A percentile compares a stretch with the other conserved stretches of the same genome.
phyloP scores from a whole-genome alignment of 2,113 vertebrate genomes.

The Empidonax alnorum region DNA sequence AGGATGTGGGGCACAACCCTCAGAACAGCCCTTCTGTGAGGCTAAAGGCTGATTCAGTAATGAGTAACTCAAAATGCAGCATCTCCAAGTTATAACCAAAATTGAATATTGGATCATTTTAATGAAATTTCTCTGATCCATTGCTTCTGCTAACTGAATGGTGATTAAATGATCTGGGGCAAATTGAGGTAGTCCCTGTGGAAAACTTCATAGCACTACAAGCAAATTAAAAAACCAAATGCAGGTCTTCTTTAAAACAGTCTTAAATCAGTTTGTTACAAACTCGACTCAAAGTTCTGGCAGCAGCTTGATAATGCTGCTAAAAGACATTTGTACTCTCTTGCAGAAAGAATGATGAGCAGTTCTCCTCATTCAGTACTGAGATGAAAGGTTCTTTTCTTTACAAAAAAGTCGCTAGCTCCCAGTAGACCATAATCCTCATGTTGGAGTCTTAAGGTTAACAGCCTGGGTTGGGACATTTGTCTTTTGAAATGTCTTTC shows the following conservation, averaged over 20 bases:
- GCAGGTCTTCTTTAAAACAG: background rate
- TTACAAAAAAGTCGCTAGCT: background rate
- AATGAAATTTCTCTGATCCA: background rate
- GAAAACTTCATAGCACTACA: background rate
- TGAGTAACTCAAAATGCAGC: background rate
- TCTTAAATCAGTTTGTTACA: background rate
- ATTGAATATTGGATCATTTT: background rate
- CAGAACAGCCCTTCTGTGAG: background rate
- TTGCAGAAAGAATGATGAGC: background rate
- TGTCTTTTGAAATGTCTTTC: constrained; percentile 18
- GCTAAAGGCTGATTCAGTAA: background rate
- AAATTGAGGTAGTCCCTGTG: background rate
- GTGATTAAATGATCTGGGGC: background rate
- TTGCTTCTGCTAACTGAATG: background rate
- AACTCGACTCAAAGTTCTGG: background rate
- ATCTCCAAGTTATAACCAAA: background rate
- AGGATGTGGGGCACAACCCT: fast-evolving
- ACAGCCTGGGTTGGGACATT: background rate
- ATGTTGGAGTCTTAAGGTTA: background rate
- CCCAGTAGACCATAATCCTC: background rate
- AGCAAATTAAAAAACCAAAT: constrained; percentile 4
- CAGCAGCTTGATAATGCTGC: background rate
- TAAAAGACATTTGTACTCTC: background rate
- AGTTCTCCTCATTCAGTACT: background rate
- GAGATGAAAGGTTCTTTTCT: constrained; percentile 12